Evolutionary conservation across 1,140 invertebrate species (phyloP).

Genomic region (Druon quercuslanigerum): DNA sequence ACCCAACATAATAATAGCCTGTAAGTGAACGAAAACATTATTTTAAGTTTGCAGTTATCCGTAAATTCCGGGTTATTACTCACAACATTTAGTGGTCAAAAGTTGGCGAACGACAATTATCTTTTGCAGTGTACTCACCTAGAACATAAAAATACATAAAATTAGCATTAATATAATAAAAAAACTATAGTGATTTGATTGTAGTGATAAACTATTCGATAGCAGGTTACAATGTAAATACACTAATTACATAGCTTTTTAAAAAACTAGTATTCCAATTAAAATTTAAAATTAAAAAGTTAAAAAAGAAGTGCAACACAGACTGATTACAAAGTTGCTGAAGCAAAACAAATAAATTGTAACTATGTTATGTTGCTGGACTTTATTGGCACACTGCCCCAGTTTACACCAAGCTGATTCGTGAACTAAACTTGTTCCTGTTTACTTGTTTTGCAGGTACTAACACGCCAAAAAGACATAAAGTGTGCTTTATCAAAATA

Average conservation of each 20-base stretch:
- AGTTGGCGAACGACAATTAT: constrained; percentile 32
- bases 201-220: no score
- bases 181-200: neutral
- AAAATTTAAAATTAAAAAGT: neutral
- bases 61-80: neutral
- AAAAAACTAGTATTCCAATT: neutral
- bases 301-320: neutral
- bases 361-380: neutral
- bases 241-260: no score
- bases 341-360: constrained; percentile 10
- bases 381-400: constrained; percentile 25
- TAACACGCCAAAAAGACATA: constrained; percentile 10
- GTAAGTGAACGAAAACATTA: no score
- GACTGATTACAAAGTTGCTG: constrained; percentile 13
- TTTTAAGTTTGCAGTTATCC: neutral
- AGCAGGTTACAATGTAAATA: no score
- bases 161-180: constrained; percentile 11
- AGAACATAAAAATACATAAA: constrained; percentile 49
- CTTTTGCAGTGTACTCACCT: constrained; percentile 58
- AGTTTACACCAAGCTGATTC: constrained; percentile 7
- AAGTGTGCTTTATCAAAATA: neutral
- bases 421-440: neutral
- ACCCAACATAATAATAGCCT: no score
- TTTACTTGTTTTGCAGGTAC: neutral
- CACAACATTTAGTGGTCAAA: neutral